Conservation (phyloP, 2,888 invertebrate species). For the Blastobasis adustella region DNA sequence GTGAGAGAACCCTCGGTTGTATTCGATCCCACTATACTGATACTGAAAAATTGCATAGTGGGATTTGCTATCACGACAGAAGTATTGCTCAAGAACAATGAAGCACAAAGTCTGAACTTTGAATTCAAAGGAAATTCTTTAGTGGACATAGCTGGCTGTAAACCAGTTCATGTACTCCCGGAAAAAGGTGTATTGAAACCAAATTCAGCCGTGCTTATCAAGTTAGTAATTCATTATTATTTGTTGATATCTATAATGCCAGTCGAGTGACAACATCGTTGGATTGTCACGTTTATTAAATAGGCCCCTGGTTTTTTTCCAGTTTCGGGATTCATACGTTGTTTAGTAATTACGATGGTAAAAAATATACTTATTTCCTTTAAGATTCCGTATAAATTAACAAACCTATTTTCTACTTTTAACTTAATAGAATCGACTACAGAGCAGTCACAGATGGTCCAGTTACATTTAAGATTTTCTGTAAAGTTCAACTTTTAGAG, state of each 20-base stretch:
- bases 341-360: too few species aligned
- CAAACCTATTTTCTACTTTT: too few species aligned
- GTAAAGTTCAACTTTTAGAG: conserved; percentile 66
- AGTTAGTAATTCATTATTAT: conserved; percentile 43
- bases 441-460: conserved; percentile 71
- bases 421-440: conserved; percentile 43
- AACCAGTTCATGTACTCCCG: conserved; percentile 67
- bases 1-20: conserved; percentile 78
- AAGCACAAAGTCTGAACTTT: conserved; percentile 65
- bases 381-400: too few species aligned
- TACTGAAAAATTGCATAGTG: conserved; percentile 76
- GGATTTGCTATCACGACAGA: conserved; percentile 63
- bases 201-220: conserved; percentile 60
- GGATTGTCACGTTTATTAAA: too few species aligned
- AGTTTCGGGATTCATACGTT: too few species aligned
- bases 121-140: conserved; percentile 71
- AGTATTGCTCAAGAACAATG: conserved; percentile 70
- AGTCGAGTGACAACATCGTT: too few species aligned
- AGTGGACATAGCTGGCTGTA: conserved; percentile 68
- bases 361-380: too few species aligned
- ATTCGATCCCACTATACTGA: conserved; percentile 74
- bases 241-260: too few species aligned
- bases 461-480: conserved; percentile 71
- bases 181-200: conserved; percentile 63
- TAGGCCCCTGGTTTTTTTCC: too few species aligned